These are phyloP conservation scores for Prionailurus bengalensis DNA, from an alignment of 2,113 vertebrate genomes.

Conservation along the genomic window DNA sequence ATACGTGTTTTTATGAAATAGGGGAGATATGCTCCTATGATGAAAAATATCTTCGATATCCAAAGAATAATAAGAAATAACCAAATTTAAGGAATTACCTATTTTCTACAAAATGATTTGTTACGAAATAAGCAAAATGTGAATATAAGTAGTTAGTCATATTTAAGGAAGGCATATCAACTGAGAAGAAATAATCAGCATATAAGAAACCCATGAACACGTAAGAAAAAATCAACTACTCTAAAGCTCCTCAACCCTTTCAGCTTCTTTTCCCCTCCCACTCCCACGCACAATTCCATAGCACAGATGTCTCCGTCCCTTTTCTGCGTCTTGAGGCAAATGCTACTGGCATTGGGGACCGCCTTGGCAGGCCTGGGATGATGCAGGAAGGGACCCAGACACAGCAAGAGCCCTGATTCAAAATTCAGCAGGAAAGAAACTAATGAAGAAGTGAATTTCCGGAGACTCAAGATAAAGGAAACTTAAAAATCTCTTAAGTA, in stretches of 20 bases:
- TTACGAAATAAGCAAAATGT: neutral
- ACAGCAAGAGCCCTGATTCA: neutral
- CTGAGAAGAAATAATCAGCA: neutral
- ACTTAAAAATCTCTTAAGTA: conserved; percentile 26
- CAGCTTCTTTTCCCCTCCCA: neutral
- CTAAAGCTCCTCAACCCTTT: neutral
- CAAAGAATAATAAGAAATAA: neutral
- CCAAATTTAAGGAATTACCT: conserved; percentile 3
- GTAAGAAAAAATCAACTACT: neutral
- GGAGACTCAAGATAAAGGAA: conserved; percentile 62
- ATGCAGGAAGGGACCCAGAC: neutral
- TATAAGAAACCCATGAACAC: neutral
- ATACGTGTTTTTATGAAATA: neutral
- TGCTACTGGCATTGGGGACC: neutral
- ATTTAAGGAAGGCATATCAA: neutral
- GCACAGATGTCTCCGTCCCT: neutral
- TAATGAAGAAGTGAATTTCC: conserved; percentile 32
- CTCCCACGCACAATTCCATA: rapidly evolving
- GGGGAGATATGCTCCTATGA: neutral
- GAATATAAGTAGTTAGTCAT: neutral
- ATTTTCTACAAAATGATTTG: neutral
- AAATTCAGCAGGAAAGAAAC: conserved; percentile 57
- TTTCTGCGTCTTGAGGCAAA: neutral
- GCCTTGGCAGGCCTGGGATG: neutral
- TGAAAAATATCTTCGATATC: neutral